Base-by-base conservation (phyloP, 2,797 vertebrate genomes). In the Phrynocephalus vlangalii region DNA sequence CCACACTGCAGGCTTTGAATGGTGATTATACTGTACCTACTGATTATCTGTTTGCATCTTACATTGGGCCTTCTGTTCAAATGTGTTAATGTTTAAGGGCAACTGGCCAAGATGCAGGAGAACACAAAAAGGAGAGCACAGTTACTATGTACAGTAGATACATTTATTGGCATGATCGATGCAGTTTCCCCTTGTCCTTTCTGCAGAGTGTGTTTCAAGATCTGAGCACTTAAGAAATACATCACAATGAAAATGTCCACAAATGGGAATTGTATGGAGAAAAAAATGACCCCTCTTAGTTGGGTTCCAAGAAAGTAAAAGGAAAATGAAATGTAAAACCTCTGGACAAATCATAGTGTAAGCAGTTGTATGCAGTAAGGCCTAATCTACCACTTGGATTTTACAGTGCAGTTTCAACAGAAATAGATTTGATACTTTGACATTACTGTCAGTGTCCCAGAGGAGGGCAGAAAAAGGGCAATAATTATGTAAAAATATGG, bases 371-470 rank as follows among this genome's bases (percentile, higher is more conserved):
- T 93, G 93, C 84, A 94, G 93, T 90, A 94, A 94, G 88, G 91
- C 87, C 88, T 90, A 95, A 95, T 95, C 91, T 94, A 94, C 91
- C 93, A 93, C 93, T 91, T 94, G 89, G 87, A 82, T 82, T n/a
- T 89, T 80, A 87, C 67, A 89, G 66, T 60, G 56, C 60, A 87
- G 88, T 93, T 96, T 91, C 88, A 88, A 89, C 89, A 90, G 92
- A 93, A 95, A 89, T 56, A 91, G 76, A 90, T 91, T 77, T 83
- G 85, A 70, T 28, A 73, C 91, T 94, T n/a, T 66, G 91, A 38
- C n/a, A 7, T 91, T 90, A 85, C 87, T 75, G 72, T n/a, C 72
- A 84, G 13, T 44, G 77, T 90, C 84, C 6, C 22, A 82, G 86
- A 91, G 90, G 93, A 92, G 93, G 82, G 72, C 56, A 92, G 91